These are phyloP conservation scores for Chionomys nivalis DNA, from an alignment of 2,113 vertebrate genomes.

Conservation along the genomic window DNA sequence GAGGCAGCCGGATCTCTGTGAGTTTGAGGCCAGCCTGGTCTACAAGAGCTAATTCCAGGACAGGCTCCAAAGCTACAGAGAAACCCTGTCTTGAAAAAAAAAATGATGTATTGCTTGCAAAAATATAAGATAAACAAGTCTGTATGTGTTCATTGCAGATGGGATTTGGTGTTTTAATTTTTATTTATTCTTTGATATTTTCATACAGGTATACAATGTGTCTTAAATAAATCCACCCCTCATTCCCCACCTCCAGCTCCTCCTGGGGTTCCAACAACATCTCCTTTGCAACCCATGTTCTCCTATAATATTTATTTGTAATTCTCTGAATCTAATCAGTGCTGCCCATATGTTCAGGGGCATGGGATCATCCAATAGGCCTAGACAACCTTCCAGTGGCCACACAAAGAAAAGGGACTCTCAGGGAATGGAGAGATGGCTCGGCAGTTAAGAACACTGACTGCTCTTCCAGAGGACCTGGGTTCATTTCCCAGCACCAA, in stretches of 20 bases:
- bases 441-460: background rate
- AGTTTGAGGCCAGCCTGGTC: no score
- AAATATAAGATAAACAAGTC: background rate
- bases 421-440: no score
- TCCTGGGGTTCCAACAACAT: background rate
- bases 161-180: background rate
- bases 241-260: background rate
- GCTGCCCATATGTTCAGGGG: background rate
- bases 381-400: no score
- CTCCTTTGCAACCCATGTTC: background rate
- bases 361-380: no score
- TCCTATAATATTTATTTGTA: background rate
- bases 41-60: no score
- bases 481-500: no score
- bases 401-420: no score
- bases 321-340: background rate
- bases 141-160: background rate
- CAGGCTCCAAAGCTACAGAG: no score
- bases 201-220: background rate
- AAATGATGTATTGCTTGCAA: background rate
- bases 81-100: no score
- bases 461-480: background rate
- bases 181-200: background rate
- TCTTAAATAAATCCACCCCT: background rate
- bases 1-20: no score